Conservation (phyloP, 92 coral and sea anemone species). For the Diadumene lineata region DNA sequence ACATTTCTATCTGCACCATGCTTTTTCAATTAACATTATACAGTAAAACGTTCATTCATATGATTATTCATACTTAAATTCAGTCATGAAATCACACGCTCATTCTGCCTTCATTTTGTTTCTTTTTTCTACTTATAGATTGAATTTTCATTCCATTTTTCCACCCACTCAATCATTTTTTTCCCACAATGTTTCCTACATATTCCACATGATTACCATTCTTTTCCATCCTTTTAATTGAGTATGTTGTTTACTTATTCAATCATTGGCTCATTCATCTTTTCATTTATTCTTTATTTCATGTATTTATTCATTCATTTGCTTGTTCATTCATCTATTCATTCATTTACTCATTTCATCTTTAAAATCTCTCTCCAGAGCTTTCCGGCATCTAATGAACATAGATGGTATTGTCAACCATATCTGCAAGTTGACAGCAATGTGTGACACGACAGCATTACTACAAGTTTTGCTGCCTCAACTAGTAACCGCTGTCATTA, state of each 20-base stretch:
- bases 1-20: no score
- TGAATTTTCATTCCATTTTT: not conserved
- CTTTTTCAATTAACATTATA: no score
- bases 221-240: not conserved
- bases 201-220: no score
- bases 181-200: no score
- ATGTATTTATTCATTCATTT: slow-evolving; percentile 4
- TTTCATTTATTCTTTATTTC: not conserved
- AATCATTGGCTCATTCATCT: not conserved
- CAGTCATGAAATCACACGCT: not conserved
- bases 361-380: slow-evolving; percentile 28
- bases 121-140: no score
- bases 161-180: not conserved
- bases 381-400: slow-evolving; percentile 58
- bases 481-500: slow-evolving; percentile 47
- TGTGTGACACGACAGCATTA: slow-evolving; percentile 61
- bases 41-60: not conserved
- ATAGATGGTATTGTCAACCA: slow-evolving; percentile 53
- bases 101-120: not conserved
- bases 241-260: not conserved
- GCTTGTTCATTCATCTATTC: no score
- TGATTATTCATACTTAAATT: not conserved
- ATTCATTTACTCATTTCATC: no score
- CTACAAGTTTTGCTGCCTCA: slow-evolving; percentile 73
- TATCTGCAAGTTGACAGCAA: slow-evolving; percentile 45